A percentile compares a stretch with the other conserved stretches of the same genome.
phyloP scores from a whole-genome alignment of 2,797 vertebrate genomes.

The Tympanoctomys barrerae region DNA sequence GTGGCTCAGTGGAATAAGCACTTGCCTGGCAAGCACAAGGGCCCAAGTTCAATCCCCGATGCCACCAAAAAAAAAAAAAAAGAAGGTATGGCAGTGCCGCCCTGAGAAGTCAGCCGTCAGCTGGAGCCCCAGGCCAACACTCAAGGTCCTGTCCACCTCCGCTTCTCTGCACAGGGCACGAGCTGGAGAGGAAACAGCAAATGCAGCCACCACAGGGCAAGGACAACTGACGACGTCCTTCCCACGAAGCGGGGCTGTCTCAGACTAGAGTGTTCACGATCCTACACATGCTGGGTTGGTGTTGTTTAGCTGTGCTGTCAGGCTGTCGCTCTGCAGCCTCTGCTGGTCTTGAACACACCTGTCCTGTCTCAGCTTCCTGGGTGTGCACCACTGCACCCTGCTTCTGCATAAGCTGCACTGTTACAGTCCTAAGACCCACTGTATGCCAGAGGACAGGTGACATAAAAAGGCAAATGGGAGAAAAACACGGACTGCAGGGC shows the following conservation, averaged over 20 bases:
- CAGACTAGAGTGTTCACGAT: not conserved
- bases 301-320: not conserved
- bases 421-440: not conserved
- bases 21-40: too few species aligned
- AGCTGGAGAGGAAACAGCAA: not conserved
- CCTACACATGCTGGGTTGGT: not conserved
- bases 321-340: not conserved
- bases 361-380: not conserved
- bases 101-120: not conserved
- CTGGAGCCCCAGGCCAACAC: not conserved
- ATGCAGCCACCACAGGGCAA: not conserved
- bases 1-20: too few species aligned
- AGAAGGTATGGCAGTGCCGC: not conserved
- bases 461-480: not conserved
- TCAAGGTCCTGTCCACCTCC: accelerated
- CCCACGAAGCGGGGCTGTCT: not conserved
- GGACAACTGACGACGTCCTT: not conserved
- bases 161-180: accelerated
- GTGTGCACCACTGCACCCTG: not conserved
- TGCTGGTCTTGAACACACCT: not conserved
- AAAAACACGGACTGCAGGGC: not conserved
- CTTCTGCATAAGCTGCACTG: not conserved
- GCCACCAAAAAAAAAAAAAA: too few species aligned
- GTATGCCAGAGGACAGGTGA: not conserved
- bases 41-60: too few species aligned